Conservation (phyloP, 2,888 invertebrate species). For the Drosophila subquinaria region DNA sequence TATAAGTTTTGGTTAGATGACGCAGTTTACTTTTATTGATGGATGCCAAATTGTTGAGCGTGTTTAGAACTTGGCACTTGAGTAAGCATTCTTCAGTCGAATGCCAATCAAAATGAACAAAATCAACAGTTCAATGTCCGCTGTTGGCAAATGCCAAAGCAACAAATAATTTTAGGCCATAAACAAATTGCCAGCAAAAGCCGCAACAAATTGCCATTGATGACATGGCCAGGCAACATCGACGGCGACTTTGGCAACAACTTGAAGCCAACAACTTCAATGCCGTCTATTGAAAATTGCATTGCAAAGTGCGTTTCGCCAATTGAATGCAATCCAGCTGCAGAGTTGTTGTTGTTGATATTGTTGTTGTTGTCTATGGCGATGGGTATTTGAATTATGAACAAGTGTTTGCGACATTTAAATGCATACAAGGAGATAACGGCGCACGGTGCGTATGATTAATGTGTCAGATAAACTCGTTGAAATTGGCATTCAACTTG, state of each 20-base stretch:
- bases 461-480: conserved; percentile 45
- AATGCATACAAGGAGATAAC: conserved; percentile 44
- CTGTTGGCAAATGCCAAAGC: conserved; percentile 56
- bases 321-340: conserved; percentile 43
- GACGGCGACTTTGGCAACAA: conserved; percentile 16
- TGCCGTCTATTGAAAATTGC: conserved; percentile 43
- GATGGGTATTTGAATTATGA: conserved; percentile 63
- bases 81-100: conserved; percentile 1
- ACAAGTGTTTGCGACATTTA: conserved; percentile 58
- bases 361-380: conserved; percentile 5
- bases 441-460: conserved; percentile 68
- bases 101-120: conserved; percentile 27
- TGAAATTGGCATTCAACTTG: conserved; percentile 70
- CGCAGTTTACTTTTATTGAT: conserved; percentile 21
- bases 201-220: conserved; percentile 69
- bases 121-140: conserved; percentile 70
- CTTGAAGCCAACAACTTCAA: conserved; percentile 36
- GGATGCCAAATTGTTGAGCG: neutral
- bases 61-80: conserved; percentile 10
- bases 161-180: conserved; percentile 57
- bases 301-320: conserved; percentile 59
- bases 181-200: conserved; percentile 69
- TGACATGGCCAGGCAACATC: conserved; percentile 60
- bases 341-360: neutral
- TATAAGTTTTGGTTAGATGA: conserved; percentile 1